Percentiles rank a stretch among this genome's conserved stretches.
phyloP scores from a whole-genome alignment of 2,888 invertebrate genomes.

The Ommatoiulus sabulosus region DNA sequence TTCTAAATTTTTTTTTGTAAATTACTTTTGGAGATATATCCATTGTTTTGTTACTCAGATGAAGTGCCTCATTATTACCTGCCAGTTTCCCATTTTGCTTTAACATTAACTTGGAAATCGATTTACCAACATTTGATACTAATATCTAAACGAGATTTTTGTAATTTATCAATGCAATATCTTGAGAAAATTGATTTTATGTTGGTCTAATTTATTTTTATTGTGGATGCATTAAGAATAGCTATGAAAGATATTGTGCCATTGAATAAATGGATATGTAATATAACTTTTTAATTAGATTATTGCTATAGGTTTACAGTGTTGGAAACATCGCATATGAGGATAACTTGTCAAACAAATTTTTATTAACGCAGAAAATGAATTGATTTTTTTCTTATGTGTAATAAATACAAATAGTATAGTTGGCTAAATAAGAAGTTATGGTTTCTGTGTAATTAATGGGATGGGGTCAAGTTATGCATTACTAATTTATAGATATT shows the following conservation, averaged over 20 bases:
- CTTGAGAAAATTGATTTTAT: neutral
- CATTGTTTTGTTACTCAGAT: neutral
- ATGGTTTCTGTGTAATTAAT: neutral
- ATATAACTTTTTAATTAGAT: conserved; percentile 2
- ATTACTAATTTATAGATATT: no score
- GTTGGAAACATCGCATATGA: neutral
- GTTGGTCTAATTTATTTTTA: neutral
- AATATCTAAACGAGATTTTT: neutral
- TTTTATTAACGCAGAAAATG: neutral
- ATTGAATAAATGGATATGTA: neutral
- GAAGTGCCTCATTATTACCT: conserved; percentile 29
- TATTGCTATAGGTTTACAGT: neutral
- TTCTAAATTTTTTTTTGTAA: conserved; percentile 1
- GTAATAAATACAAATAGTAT: neutral
- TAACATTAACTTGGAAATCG: neutral
- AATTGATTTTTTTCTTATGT: conserved; percentile 1
- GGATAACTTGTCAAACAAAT: neutral
- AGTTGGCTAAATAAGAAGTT: neutral
- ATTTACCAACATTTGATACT: conserved; percentile 31
- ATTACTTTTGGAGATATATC: conserved; percentile 19
- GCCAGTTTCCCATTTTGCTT: neutral
- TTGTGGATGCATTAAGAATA: neutral
- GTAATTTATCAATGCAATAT: neutral
- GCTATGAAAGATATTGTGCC: neutral
- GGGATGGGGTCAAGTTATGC: no score